Base-by-base conservation (phyloP, 2,888 invertebrate genomes). In the Heliconius ethilla region DNA sequence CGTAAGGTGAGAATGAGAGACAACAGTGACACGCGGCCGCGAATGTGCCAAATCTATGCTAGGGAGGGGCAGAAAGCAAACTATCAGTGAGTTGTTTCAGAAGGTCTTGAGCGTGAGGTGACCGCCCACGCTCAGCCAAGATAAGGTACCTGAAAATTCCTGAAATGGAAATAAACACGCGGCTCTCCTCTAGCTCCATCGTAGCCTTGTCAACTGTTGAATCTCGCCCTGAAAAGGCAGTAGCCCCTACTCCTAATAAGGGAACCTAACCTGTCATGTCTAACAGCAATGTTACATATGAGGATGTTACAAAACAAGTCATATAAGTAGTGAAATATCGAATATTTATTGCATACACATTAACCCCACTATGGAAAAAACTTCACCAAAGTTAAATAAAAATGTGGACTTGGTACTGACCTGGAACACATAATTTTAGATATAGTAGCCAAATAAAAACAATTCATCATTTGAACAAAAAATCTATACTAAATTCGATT, bases 61-160 rank as follows among this genome's bases (percentile, higher is more conserved):
- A 95, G 93, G 94, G 94, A 94, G 92, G 94, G 94, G 94, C 94
- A 95, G 91, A 95, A 95, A 95, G 94, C 94, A 94, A 93, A 94
- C 94, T 91, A 92, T 94, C 92, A 94, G 94, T 94, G 92, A 94
- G 89, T 90, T 92, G 91, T 91, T 89, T 84, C 87, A 89, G 85
- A 89, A 86, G 86, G 86, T 87, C 87, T 87, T 83, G 91, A 92
- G 92, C 92, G 92, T 91, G 91, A 86, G 84, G 69, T 90, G 91
- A 86, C 84, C 85, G 87, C 82, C 85, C 91, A 91, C 92, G 91
- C 92, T 91, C 90, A 86, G 89, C 91, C 89, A 88, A 84, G 88
- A 90, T 88, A 90, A 83, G 88, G 92, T 91, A 92, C 93, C 93
- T 94, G 92, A 89, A 92, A 93, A 92, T 91, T 92, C 93, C 94